Evolutionary conservation across 2,888 invertebrate genomes (phyloP), one percentile per base, ranked within the genome.

Genomic region (Athetis lepigone): DNA sequence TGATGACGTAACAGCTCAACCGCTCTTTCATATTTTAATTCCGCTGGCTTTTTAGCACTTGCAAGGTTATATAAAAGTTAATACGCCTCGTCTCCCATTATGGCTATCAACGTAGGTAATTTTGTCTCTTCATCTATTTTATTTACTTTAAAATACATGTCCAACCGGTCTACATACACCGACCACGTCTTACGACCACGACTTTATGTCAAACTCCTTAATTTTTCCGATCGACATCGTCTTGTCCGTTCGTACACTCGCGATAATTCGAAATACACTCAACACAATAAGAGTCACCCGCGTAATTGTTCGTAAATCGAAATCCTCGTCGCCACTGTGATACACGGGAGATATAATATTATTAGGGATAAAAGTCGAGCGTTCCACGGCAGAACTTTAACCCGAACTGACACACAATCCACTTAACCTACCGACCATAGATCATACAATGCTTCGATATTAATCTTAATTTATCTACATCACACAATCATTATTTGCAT

Each of bases 81-180:
- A 16, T 74, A 75, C 0, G 73, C 64, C 16, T 66, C 68, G 6
- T 70, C 72, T 0, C 74, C 74, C 43, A 75, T 70, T 0, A 40
- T 29, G 0, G 79, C 54, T 3, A 77, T 77, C 4, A 77, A 13
- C 1, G 75, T 79, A 1, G 76, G 79, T 13, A 77, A 27, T 23
- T 59, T 54, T 1, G 64, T 19, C 1, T 74, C 70, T 0, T 51
- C 47, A 11, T 39, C n/a, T n/a, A n/a, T n/a, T n/a, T n/a, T n/a
- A n/a, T n/a, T n/a, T n/a, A n/a, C n/a, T n/a, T n/a, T n/a, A n/a
- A n/a, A n/a, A n/a, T n/a, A n/a, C n/a, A n/a, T n/a, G n/a, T n/a
- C n/a, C n/a, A n/a, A n/a, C n/a, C n/a, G n/a, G n/a, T n/a, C n/a
- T n/a, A n/a, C n/a, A n/a, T n/a, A n/a, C n/a, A n/a, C n/a, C n/a